Evolutionary conservation across 2,113 vertebrate species (phyloP), one percentile per base, ranked within the genome.

Genomic region (Thermophis baileyi): DNA sequence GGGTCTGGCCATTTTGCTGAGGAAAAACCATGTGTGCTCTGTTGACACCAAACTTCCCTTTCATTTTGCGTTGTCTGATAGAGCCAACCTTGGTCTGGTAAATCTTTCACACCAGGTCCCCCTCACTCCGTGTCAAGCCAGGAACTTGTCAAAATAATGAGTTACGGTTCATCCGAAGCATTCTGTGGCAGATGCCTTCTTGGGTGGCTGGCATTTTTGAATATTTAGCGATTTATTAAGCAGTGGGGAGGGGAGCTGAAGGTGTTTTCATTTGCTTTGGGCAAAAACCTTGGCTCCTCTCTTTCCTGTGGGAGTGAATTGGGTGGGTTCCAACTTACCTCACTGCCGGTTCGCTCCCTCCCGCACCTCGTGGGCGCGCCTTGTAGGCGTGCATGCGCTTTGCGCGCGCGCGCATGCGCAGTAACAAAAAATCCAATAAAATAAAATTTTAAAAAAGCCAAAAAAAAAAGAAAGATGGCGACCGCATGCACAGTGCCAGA

Each of bases 71-170:
- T 60, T 18, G 0, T 35, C 55, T 2, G 94, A 93, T 51, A 86
- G 95, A 94, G 94, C 97, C 97, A 94, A 95, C 86, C 91, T 89
- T 97, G 86, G 95, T 93, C 95, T 96, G 93, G n/a, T 94, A 86
- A 60, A 2, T 1, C 24, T 55, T 94, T 46, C 47, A 0, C 92
- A 94, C 95, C 95, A 96, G 92, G 88, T 14, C 25, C 27, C 46
- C 57, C 44, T 85, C 30, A 22, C 40, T 93, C 44, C 49, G 51
- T 87, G 25, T 90, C 1, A 0, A 96, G 96, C 95, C 96, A 97
- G 95, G 90, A 85, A 69, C 94, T 96, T 97, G 96, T 96, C 95
- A 97, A 92, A 95, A 92, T 93, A 95, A 94, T 95, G 94, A 95
- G 89, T 94, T 95, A 81, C 54, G 93, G 94, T 94, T 95, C 95